Evolutionary conservation across 2,888 invertebrate genomes (phyloP).

Genomic region (Nudaria mundana): DNA sequence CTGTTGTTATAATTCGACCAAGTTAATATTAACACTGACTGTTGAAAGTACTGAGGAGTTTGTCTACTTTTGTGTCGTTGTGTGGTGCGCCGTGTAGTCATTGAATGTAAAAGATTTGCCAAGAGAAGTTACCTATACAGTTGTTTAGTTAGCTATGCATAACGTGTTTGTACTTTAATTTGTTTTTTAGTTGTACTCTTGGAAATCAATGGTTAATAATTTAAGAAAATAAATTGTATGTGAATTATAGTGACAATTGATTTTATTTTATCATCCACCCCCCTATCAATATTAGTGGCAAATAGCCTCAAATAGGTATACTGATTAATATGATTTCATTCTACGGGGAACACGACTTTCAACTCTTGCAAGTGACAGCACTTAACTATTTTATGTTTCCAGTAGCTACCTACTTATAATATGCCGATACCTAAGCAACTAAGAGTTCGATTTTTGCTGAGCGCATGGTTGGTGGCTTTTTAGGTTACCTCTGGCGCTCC

Average conservation of each 20-base stretch:
- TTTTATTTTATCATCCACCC: conserved; percentile 34
- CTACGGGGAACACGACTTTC: too few relatives aligned
- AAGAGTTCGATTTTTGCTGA: too few relatives aligned
- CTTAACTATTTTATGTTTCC: too few relatives aligned
- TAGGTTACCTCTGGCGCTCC: too few relatives aligned
- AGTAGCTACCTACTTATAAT: too few relatives aligned
- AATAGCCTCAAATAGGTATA: too few relatives aligned
- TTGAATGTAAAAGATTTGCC: conserved; percentile 76
- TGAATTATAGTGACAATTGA: conserved; percentile 56
- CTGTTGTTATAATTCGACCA: conserved; percentile 70
- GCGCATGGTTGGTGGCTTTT: too few relatives aligned
- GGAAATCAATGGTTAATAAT: conserved; percentile 82
- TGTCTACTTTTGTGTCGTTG: conserved; percentile 56
- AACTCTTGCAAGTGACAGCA: too few relatives aligned
- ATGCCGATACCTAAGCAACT: too few relatives aligned
- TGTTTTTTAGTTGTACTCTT: conserved; percentile 82
- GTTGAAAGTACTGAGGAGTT: conserved; percentile 46
- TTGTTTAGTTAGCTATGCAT: conserved; percentile 80
- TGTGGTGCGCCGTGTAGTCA: conserved; percentile 78
- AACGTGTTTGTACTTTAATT: conserved; percentile 82
- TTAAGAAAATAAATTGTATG: conserved; percentile 82
- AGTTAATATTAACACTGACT: conserved; percentile 59
- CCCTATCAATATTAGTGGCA: too few relatives aligned
- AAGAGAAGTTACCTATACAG: conserved; percentile 81
- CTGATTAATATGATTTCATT: not conserved